Conservation (phyloP, 2,797 vertebrate genomes). For the Eupleurogrammus muticus region DNA sequence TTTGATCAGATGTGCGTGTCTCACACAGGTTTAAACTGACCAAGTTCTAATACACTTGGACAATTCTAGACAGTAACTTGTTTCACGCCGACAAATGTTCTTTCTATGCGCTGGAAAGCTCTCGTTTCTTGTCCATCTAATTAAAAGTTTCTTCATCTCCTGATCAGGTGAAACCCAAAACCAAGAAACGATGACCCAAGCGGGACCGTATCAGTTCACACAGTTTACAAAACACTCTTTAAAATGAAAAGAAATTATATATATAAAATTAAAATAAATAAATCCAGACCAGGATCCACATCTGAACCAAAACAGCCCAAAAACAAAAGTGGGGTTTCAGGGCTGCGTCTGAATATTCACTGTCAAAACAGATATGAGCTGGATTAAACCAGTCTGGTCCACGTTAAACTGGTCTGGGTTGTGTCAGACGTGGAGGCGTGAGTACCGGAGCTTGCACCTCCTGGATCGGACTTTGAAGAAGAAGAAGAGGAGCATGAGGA, state of each 20-base stretch:
- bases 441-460: slow-evolving; percentile 85
- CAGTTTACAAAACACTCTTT: neutral
- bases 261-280: neutral
- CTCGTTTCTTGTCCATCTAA: too few relatives aligned
- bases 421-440: slow-evolving; percentile 79
- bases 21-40: too few relatives aligned
- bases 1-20: too few relatives aligned
- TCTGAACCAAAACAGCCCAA: neutral
- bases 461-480: slow-evolving; percentile 91
- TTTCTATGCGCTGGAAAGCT: too few relatives aligned
- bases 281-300: slow-evolving; percentile 5
- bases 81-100: too few relatives aligned
- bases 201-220: too few relatives aligned
- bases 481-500: slow-evolving; percentile 95
- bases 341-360: too few relatives aligned
- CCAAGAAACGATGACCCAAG: too few relatives aligned
- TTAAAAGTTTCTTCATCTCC: too few relatives aligned
- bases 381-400: neutral
- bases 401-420: neutral
- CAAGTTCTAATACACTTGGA: too few relatives aligned
- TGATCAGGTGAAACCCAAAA: neutral
- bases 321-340: too few relatives aligned
- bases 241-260: neutral
- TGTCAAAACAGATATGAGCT: neutral
- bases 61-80: too few relatives aligned